Evolutionary conservation across 1,140 invertebrate species (phyloP), one percentile per base, ranked within the genome.

Genomic region (Polyergus mexicanus): DNA sequence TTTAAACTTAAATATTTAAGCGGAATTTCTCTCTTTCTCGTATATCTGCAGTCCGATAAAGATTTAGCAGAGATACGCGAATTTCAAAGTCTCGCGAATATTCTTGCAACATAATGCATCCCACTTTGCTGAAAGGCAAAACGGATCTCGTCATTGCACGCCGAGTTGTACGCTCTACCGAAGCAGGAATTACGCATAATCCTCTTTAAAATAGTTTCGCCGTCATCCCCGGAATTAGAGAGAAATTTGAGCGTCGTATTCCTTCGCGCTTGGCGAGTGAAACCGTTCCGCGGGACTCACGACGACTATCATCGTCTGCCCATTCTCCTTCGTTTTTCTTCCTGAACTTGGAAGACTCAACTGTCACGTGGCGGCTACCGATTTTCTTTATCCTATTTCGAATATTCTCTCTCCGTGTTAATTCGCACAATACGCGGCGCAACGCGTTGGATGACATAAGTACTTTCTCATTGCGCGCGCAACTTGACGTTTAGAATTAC

Each of bases 71-170:
- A 74, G 66, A 44, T 71, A 58, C 60, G 44, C 81, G 87, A 88
- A 88, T 88, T 54, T 72, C 86, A 25, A 66, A 71, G 66, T 83
- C 66, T 41, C 65, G 78, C 78, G 60, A 88, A 85, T 77, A 88
- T 85, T 80, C 83, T 85, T 72, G 81, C 74, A 88, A 84, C 86
- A 80, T 88, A 80, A 89, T 85, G 88, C 86, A 47, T 80, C 83
- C 63, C 44, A 56, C 88, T 88, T 75, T 89, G 69, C 72, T 75
- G 74, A 89, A 88, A 80, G 54, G 86, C 74, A 87, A 78, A 88
- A 85, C 60, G 81, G 75, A 89, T 89, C 66, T 32, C 65, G 16
- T 41, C 83, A 58, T 25, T 51, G 63, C 80, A 22, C 80, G 19
- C 47, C 13, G 69, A 69, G 77, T 81, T 60, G 68, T 65, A 76